phyloP scores from a whole-genome alignment of 2,888 invertebrate genomes.

The Aelia acuminata region DNA sequence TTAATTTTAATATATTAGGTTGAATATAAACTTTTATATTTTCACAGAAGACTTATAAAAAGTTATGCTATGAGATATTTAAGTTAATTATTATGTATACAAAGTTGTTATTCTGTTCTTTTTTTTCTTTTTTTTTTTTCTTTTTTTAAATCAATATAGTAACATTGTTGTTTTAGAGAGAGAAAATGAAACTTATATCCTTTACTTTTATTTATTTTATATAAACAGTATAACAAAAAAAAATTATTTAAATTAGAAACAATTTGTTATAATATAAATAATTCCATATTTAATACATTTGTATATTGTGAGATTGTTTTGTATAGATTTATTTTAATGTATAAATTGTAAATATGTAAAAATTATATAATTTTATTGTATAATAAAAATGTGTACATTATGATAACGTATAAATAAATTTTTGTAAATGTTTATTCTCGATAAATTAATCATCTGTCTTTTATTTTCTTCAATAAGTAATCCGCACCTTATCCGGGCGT shows the following conservation, averaged over 20 bases:
- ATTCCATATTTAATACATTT: conserved; percentile 21
- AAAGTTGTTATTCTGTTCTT: not conserved
- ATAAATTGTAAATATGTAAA: conserved; percentile 46
- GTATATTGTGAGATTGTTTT: conserved; percentile 41
- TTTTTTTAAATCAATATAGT: not conserved
- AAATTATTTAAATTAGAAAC: conserved; percentile 7
- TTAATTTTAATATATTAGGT: too few species aligned
- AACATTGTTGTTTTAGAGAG: not conserved
- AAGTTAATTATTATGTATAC: not conserved
- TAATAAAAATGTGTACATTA: conserved; percentile 25
- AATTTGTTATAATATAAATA: conserved; percentile 29
- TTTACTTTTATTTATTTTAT: conserved; percentile 5
- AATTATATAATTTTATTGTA: not conserved
- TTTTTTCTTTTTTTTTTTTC: not conserved
- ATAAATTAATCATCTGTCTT: conserved; percentile 5
- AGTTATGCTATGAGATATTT: conserved; percentile 35
- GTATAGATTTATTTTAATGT: conserved; percentile 36
- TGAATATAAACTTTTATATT: conserved; percentile 7
- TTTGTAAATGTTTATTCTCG: conserved; percentile 34
- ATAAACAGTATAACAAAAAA: conserved; percentile 23
- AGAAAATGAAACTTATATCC: not conserved
- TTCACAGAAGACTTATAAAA: not conserved
- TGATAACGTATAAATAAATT: conserved; percentile 6
- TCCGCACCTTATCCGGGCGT: not conserved
- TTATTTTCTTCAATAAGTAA: conserved; percentile 2